Percentiles rank a stretch among this genome's conserved stretches.
phyloP scores from a whole-genome alignment of 2,888 invertebrate species.

The Nephrocerus scutellatus region DNA sequence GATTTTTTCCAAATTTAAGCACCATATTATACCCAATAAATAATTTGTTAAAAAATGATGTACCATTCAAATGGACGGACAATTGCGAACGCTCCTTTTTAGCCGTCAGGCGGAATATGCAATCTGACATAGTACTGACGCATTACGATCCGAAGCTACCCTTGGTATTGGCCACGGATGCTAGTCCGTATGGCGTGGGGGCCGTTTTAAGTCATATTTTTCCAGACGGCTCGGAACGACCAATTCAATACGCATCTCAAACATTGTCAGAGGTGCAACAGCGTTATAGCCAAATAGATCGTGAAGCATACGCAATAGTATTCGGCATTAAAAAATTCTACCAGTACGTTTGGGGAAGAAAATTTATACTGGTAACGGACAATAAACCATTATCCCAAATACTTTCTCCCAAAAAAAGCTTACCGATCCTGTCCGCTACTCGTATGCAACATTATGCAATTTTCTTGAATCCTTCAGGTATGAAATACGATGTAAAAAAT shows the following conservation, averaged over 20 bases:
- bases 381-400: constrained; percentile 25
- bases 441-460: constrained; percentile 25
- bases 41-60: constrained; percentile 24
- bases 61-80: constrained; percentile 23
- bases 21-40: constrained; percentile 27
- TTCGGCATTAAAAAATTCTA: constrained; percentile 41
- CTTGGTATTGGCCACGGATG: constrained; percentile 4
- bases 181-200: constrained; percentile 6
- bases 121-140: constrained; percentile 18
- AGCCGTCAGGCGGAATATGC: constrained; percentile 22
- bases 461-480: constrained; percentile 24
- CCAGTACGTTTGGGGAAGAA: constrained; percentile 38
- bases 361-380: constrained; percentile 26
- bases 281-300: constrained; percentile 19
- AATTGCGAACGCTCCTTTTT: constrained; percentile 23
- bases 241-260: constrained; percentile 13
- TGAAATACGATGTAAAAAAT: constrained; percentile 17
- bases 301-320: constrained; percentile 35
- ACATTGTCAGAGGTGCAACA: constrained; percentile 19
- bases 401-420: too few relatives aligned
- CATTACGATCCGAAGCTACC: constrained; percentile 23
- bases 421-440: constrained; percentile 21
- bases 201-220: constrained; percentile 9
- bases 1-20: constrained; percentile 30
- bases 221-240: constrained; percentile 4